Percentiles rank a stretch among this genome's conserved stretches.
phyloP scores from a whole-genome alignment of 2,113 vertebrate species.

The Sus scrofa region T2T-Sscrofa CM000818.6:3097001-3097500 shows the following conservation, averaged over 20 bases:
- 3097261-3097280: neutral
- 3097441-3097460: no score
- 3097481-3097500: no score
- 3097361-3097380: neutral
- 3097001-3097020: accelerated
- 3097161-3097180: neutral
- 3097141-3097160: neutral
- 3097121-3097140: no score
- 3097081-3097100: accelerated
- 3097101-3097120: no score
- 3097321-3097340: neutral
- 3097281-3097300: neutral
- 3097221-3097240: neutral
- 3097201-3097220: neutral
- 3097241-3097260: neutral
- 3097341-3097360: neutral
- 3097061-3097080: neutral
- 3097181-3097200: neutral
- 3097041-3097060: accelerated
- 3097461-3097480: no score
- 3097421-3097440: no score
- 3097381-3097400: no score
- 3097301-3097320: neutral
- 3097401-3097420: no score
- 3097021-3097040: neutral